These are phyloP conservation scores for Myotis lucifugus DNA, from an alignment of 2,113 vertebrate genomes.

Conservation along the genomic window DNA sequence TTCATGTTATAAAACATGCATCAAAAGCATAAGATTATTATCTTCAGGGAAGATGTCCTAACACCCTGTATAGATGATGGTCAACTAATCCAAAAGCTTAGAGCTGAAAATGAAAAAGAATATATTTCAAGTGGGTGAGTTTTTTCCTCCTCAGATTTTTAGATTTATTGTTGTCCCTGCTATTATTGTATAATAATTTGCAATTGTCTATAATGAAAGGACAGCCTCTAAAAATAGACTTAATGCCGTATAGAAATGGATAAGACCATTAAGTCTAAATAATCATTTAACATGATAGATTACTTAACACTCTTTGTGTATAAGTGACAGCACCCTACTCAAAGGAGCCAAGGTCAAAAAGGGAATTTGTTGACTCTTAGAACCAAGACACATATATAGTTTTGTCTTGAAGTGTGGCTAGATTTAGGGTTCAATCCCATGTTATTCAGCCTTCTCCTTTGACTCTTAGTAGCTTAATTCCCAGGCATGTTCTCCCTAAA, in stretches of 20 bases:
- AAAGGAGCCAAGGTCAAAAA: neutral
- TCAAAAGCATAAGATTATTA: neutral
- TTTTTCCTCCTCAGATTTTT: neutral
- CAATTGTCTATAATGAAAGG: neutral
- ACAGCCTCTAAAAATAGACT: neutral
- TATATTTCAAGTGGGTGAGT: neutral
- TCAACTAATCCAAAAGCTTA: neutral
- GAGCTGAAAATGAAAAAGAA: neutral
- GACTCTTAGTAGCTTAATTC: neutral
- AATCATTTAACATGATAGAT: neutral
- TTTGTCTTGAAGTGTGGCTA: neutral
- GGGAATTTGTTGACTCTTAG: neutral
- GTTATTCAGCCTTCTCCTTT: neutral
- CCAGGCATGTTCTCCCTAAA: neutral
- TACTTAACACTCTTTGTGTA: neutral
- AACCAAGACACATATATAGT: neutral
- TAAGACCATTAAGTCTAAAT: neutral
- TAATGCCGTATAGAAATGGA: neutral
- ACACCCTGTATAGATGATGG: neutral
- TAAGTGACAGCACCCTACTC: neutral
- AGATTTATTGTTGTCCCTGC: constrained; percentile 20
- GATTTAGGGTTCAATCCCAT: neutral
- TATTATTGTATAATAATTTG: neutral
- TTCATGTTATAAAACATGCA: neutral
- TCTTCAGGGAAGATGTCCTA: neutral